phyloP scores from a whole-genome alignment of 2,113 vertebrate genomes.

The Cromileptes altivelis region DNA sequence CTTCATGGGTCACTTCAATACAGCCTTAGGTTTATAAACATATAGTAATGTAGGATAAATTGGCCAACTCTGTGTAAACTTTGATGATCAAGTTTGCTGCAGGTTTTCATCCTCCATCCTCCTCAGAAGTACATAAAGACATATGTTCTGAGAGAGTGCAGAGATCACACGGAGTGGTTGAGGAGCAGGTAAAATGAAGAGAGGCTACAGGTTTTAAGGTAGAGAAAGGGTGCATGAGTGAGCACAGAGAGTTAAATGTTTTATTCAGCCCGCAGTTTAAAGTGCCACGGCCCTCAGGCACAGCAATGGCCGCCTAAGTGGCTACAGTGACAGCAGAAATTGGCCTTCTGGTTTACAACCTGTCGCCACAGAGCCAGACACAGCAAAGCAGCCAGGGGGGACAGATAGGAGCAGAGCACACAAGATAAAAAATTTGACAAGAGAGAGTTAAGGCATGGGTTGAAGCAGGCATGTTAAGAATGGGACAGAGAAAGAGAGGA shows the following conservation, averaged over 20 bases:
- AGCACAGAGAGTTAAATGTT: constrained; percentile 95
- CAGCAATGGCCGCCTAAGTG: constrained; percentile 96
- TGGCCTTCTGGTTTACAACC: constrained; percentile 98
- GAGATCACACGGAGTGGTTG: constrained; percentile 12
- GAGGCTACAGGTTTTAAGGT: constrained; percentile 40
- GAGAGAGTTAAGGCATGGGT: constrained; percentile 79
- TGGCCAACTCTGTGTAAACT: neutral
- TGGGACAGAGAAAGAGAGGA: constrained; percentile 44
- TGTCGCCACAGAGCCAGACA: constrained; percentile 97
- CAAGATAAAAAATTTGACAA: constrained; percentile 53
- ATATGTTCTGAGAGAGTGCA: neutral
- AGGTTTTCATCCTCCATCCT: neutral
- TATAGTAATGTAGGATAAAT: too few species aligned
- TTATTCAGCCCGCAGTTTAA: constrained; percentile 99
- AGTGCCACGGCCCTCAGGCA: constrained; percentile 93
- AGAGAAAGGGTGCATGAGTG: constrained; percentile 57
- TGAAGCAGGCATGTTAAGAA: constrained; percentile 54
- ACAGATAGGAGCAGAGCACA: constrained; percentile 32
- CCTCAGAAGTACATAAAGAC: constrained; percentile 14
- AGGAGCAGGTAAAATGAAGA: constrained; percentile 47
- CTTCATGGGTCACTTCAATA: neutral
- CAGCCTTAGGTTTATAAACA: neutral
- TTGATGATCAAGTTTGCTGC: neutral
- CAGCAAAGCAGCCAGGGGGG: constrained; percentile 78
- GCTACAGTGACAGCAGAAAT: constrained; percentile 99